These are phyloP conservation scores for Spodoptera exigua DNA, from an alignment of 2,888 invertebrate species.

Conservation along the genomic window DNA sequence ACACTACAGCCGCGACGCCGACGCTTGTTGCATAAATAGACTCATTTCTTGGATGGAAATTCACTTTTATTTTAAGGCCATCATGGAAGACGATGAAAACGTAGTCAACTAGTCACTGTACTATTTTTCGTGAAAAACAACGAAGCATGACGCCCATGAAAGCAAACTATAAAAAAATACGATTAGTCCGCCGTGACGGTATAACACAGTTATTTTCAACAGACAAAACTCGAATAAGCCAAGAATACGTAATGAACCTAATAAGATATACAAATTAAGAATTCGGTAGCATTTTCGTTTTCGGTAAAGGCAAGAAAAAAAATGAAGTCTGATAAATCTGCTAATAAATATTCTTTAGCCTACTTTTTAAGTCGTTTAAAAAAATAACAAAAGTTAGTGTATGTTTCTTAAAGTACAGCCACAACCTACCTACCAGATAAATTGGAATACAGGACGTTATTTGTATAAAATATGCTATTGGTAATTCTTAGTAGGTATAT, in stretches of 20 bases:
- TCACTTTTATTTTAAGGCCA: slow-evolving; percentile 77
- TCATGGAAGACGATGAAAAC: slow-evolving; percentile 68
- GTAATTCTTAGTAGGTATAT: no score
- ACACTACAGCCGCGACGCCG: slow-evolving; percentile 76
- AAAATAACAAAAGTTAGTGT: no score
- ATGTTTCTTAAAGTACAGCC: no score
- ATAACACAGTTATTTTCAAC: slow-evolving; percentile 56
- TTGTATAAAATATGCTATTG: no score
- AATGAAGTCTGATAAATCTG: no score
- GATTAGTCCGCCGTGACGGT: slow-evolving; percentile 52
- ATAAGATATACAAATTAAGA: slow-evolving; percentile 43
- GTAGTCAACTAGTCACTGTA: slow-evolving; percentile 65
- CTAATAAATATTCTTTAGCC: slow-evolving; percentile 4
- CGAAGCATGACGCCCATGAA: slow-evolving; percentile 60
- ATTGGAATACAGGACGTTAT: no score
- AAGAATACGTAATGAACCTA: slow-evolving; percentile 41
- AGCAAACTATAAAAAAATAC: slow-evolving; percentile 55
- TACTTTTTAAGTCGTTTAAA: neutral
- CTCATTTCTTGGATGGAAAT: slow-evolving; percentile 83
- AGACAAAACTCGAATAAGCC: slow-evolving; percentile 49
- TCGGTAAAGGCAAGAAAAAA: slow-evolving; percentile 10
- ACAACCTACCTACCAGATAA: no score
- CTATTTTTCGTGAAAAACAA: slow-evolving; percentile 73
- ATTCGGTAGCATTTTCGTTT: slow-evolving; percentile 24
- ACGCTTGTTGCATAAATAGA: slow-evolving; percentile 84